Evolutionary conservation across 2,888 invertebrate species (phyloP), one percentile per base, ranked within the genome.

Genomic region (Philereme transversata): DNA sequence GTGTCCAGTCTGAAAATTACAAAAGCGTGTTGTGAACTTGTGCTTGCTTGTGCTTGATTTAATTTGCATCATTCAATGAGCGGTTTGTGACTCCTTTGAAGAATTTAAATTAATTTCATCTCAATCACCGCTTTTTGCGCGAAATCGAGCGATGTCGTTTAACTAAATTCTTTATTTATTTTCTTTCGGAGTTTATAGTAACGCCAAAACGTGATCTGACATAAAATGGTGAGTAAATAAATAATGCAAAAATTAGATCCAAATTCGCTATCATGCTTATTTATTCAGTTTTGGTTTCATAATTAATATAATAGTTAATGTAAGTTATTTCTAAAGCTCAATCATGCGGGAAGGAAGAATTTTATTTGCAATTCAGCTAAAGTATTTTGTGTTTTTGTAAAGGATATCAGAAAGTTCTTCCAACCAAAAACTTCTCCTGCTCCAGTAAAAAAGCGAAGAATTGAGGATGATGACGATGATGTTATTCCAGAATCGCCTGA

Each of bases 391-490:
- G 4, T 62, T 61, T 38, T 88, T 86, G 45, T 57, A 11, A 72
- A 95, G 95, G 95, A 95, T 83, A 95, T 95, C 62, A 87, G 95
- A 76, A 93, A 93, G 49, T 95, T 87, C 79, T 95, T 95, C 70
- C 73, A 76, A 58, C 67, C 80, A 38, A 81, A 88, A 67, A 84
- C 82, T 59, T 68, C 73, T 34, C 71, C 63, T 61, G 74, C 75
- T 68, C 65, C 68, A 8, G 59, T 36, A n/a, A 75, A 71, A 48
- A 70, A 68, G 36, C 59, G 68, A 5, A 56, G 46, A 10, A 70
- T 68, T 54, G 67, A 64, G 57, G 83, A 86, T 54, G 88, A 92
- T 81, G 79, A 94, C 76, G 94, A 94, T 72, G 95, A 95, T 73
- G 84, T 94, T 61, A 91, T 94, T 68, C 90, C 93, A 5, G 89